Base-by-base conservation (phyloP, 2,113 vertebrate species). In the Nothocercus nigrocapillus region DNA sequence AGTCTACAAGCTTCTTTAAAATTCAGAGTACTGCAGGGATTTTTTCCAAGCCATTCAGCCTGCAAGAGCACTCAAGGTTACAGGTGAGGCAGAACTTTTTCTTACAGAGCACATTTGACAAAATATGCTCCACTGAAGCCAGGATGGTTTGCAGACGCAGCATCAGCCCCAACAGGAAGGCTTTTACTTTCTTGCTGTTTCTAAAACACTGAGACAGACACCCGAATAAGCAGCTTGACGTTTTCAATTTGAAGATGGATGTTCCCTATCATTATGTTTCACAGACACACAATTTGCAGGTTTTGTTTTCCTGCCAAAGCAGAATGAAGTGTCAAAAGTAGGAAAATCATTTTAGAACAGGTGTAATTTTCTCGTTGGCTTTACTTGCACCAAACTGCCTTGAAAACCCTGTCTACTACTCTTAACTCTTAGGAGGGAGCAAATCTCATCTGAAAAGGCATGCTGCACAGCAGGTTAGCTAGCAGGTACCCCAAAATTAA, bases 81-180 rank as follows among this genome's bases (percentile, higher is more conserved):
- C 76, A 51, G 92, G 25, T 0, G 47, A 95, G 72, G 95, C 89
- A 85, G 94, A 96, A 96, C 79, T 69, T 95, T 21, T 32, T 49
- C 93, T 92, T 66, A 80, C 75, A 7, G 47, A 0, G 79, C 95
- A 92, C 47, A 82, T 82, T 85, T 82, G 38, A 51, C 74, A 13
- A 11, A 30, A 13, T 30, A n/a, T 1, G 84, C 81, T 59, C 22
- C 2, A 1, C 61, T 22, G 84, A 11, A 44, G 34, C 45, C n/a
- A 7, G 25, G 19, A 11, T 1, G 5, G 25, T 1, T 0, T 44
- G 80, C 93, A 87, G 77, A n/a, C 59, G 4, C 54, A 62, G 86
- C 79, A 51, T 3, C 42, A 47, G 53, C 9, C 42, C 70, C n/a
- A 6, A 13, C 27, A 0, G 17, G 53, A 68, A 79, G 44, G 21